phyloP scores from a whole-genome alignment of 2,888 invertebrate species.

The Lasioglossum figueresi region DNA sequence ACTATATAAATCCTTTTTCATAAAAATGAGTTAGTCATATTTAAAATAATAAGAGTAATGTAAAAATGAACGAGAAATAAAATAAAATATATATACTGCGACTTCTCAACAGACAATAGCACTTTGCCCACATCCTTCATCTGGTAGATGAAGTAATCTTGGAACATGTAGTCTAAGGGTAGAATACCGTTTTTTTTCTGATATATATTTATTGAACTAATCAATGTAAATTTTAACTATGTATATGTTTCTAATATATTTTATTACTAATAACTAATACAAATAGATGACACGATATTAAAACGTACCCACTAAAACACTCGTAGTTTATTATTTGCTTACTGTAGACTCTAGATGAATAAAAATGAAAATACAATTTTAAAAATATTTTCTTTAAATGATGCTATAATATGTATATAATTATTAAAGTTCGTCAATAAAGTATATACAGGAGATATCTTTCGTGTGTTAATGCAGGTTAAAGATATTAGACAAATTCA shows the following conservation, averaged over 20 bases:
- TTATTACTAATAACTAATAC: not conserved
- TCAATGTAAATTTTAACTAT: not conserved
- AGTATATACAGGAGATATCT: not conserved
- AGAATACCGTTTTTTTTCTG: not conserved
- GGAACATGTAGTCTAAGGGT: no score
- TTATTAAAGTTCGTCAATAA: not conserved
- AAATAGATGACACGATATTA: not conserved
- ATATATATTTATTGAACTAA: not conserved
- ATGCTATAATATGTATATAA: not conserved
- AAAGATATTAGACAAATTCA: conserved; percentile 7
- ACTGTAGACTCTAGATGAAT: not conserved
- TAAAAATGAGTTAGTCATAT: no score
- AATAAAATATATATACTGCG: no score
- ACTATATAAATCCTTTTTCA: no score
- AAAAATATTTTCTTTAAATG: not conserved
- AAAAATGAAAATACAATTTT: not conserved
- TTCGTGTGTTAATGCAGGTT: not conserved
- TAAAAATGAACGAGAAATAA: no score
- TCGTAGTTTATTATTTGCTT: not conserved
- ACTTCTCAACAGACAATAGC: no score
- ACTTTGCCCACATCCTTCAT: no score
- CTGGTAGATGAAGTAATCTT: no score
- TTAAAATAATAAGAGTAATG: no score
- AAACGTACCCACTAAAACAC: not conserved
- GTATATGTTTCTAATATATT: not conserved